A percentile compares a stretch with the other conserved stretches of the same genome.
Evolutionary conservation across 2,888 invertebrate genomes (phyloP).

Genomic region (Thymelicus acteon): DNA sequence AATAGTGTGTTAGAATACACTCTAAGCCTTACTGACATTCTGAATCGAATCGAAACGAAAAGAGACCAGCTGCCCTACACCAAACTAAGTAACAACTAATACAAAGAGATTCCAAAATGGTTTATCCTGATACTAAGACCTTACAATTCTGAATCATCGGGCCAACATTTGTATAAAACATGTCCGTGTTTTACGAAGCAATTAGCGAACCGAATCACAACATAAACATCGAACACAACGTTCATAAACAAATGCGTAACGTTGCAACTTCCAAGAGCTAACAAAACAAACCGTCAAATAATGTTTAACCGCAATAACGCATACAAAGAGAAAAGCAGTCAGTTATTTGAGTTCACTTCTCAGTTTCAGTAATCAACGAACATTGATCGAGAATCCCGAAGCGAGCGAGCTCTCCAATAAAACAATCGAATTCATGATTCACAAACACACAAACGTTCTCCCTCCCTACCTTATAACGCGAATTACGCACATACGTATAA

Average conservation of each 20-base stretch:
- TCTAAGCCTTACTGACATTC: too few species aligned
- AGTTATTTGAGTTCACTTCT: slow-evolving; percentile 40
- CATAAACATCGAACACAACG: neutral
- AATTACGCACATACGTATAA: slow-evolving; percentile 39
- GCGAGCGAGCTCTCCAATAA: slow-evolving; percentile 51
- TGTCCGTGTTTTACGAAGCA: slow-evolving; percentile 2
- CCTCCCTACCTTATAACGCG: slow-evolving; percentile 29
- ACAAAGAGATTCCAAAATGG: neutral
- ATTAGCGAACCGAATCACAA: slow-evolving; percentile 7
- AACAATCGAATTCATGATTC: slow-evolving; percentile 58
- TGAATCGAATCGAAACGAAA: too few species aligned
- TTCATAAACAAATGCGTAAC: slow-evolving; percentile 8
- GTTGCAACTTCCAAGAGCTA: slow-evolving; percentile 7
- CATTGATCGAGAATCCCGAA: slow-evolving; percentile 52
- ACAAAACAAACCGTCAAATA: slow-evolving; percentile 28
- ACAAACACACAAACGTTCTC: slow-evolving; percentile 45
- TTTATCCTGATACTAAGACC: neutral
- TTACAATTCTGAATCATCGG: neutral
- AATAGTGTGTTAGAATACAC: too few species aligned
- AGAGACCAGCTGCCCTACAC: too few species aligned
- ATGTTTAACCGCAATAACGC: slow-evolving; percentile 13
- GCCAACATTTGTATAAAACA: neutral
- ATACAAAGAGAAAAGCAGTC: slow-evolving; percentile 19
- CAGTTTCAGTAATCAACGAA: slow-evolving; percentile 50
- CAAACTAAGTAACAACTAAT: neutral